These are phyloP conservation scores for Scaptomyza reducta DNA, from an alignment of 2,888 invertebrate genomes.

Conservation along the genomic window DNA sequence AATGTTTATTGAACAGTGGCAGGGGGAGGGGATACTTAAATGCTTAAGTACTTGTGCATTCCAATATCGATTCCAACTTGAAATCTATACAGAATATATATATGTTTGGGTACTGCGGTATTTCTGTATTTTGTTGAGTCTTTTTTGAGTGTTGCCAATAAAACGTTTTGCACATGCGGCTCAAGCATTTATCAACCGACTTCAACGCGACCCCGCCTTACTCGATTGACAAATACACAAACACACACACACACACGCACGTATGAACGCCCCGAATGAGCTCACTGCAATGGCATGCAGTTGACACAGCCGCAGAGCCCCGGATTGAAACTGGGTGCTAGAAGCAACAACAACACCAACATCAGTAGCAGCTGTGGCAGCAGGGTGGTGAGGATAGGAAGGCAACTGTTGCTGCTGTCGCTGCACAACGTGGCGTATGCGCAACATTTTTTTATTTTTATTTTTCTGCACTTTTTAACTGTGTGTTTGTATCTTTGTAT, in stretches of 20 bases:
- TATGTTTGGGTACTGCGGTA: constrained; percentile 14
- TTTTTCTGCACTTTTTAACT: constrained; percentile 2
- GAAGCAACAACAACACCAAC: neutral
- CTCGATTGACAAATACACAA: constrained; percentile 59
- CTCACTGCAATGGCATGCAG: constrained; percentile 80
- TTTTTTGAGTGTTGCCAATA: constrained; percentile 67
- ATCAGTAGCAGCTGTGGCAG: constrained; percentile 15
- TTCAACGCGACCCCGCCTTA: constrained; percentile 15
- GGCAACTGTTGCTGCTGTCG: constrained; percentile 41
- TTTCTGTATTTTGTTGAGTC: constrained; percentile 56
- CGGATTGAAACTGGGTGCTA: constrained; percentile 46
- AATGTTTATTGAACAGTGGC: constrained; percentile 53
- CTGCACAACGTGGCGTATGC: constrained; percentile 77
- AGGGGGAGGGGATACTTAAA: neutral
- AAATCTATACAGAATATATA: constrained; percentile 35
- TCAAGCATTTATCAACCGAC: constrained; percentile 54
- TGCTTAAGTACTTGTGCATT: constrained; percentile 37
- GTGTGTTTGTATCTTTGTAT: neutral
- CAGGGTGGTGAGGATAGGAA: neutral
- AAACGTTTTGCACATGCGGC: constrained; percentile 64
- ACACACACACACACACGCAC: constrained; percentile 25
- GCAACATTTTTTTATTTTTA: constrained; percentile 53
- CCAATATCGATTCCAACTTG: constrained; percentile 42
- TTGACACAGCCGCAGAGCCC: constrained; percentile 59
- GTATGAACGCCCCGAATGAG: constrained; percentile 65